Base-by-base conservation (phyloP, 2,888 invertebrate genomes). In the Orthosia gothica region DNA sequence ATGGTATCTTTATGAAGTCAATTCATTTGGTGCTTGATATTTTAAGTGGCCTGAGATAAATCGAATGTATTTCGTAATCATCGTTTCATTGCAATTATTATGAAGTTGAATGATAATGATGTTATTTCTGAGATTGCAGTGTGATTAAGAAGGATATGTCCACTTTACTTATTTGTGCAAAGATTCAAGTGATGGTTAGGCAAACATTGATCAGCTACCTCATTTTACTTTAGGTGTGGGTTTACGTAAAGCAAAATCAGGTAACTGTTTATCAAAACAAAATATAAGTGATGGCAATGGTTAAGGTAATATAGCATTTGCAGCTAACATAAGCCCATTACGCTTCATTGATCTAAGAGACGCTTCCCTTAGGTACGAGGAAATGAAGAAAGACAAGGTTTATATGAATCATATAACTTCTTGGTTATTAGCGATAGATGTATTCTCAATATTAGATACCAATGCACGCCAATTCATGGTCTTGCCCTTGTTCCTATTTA, bases 141-240 rank as follows among this genome's bases (percentile, higher is more conserved):
- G 47, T 78, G 52, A 63, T 54, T 78, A 58, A 78, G 49, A 12
- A 78, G 76, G 76, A 81, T 54, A 45, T 81, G 47, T 67, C 57
- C 62, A 67, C 81, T 81, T 81, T 49, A 75, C 66, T 55, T 61
- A 65, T 81, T 74, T 61, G 74, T 9, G 13, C 59, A 74, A 81
- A 74, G 64, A 74, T 65, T 50, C 23, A 55, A 74, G 49, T 50
- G 59, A 59, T 65, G 59, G 61, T 59, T 32, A 74, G 16, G 18
- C 64, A 64, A 77, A 61, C 55, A 64, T 64, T 80, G 64, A 64
- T n/a, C 11, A 0, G 50, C 74, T 74, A 61, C 76, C 81, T 76
- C 54, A 80, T 59, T 74, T 80, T 16, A 61, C 23, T 20, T 54
- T 20, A 23, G 16, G 11, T 40, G 49, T 32, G 16, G 16, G 26